Conservation (phyloP, 2,113 vertebrate species). For the Sprattus sprattus region DNA sequence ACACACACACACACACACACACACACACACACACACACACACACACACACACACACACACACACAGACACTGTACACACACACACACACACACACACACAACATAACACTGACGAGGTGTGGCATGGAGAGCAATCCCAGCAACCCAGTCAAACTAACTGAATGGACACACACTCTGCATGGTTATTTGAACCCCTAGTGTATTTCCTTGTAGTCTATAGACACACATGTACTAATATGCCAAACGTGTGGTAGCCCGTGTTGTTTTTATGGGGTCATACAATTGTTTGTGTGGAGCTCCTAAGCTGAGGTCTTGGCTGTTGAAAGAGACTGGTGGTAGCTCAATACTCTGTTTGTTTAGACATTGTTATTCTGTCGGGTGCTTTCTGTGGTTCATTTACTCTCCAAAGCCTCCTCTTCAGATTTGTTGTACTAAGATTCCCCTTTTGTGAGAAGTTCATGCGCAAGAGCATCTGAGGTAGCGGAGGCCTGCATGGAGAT, state of each 20-base stretch:
- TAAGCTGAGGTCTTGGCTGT: not conserved
- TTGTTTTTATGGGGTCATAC: no score
- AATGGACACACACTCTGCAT: no score
- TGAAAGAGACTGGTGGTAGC: not conserved
- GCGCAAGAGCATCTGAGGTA: no score
- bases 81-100: no score
- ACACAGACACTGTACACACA: no score
- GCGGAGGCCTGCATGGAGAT: no score
- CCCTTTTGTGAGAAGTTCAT: not conserved
- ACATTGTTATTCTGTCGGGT: not conserved
- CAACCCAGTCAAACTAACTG: not conserved
- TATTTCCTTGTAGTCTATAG: no score
- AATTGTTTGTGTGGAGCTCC: not conserved
- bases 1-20: no score
- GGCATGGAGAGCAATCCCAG: not conserved
- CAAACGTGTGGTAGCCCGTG: no score
- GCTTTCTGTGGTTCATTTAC: not conserved
- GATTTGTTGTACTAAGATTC: not conserved
- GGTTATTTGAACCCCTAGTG: not conserved
- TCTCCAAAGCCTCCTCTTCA: not conserved
- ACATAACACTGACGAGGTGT: not conserved
- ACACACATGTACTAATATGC: no score
- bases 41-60: no score
- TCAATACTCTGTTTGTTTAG: not conserved
- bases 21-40: no score